Evolutionary conservation across 2,888 invertebrate species (phyloP).

Genomic region (Flexamia atlantica): DNA sequence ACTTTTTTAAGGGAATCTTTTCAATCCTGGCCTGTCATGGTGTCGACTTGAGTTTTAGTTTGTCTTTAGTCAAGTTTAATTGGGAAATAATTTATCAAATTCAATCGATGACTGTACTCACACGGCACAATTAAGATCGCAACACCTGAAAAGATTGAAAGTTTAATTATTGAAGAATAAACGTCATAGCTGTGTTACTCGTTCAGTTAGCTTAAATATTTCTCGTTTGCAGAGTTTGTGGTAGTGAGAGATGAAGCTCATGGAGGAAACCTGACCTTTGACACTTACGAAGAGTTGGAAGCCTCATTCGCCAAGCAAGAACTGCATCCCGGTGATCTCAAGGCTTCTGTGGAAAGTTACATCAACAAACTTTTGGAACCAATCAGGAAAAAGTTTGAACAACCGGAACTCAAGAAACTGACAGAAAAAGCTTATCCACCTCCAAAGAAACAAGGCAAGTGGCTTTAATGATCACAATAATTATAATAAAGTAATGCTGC

Average conservation of each 20-base stretch:
- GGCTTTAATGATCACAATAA: not conserved
- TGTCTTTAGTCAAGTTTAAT: no score
- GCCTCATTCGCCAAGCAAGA: conserved; percentile 88
- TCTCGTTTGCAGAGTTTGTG: conserved; percentile 78
- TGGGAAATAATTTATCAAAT: no score
- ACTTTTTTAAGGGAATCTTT: no score
- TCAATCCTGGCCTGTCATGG: no score
- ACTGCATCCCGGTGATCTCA: conserved; percentile 96
- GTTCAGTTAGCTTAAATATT: no score
- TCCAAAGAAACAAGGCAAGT: conserved; percentile 77
- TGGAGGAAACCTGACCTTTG: conserved; percentile 87
- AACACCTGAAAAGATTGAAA: no score
- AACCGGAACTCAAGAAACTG: conserved; percentile 87
- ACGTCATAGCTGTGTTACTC: no score
- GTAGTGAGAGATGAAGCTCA: conserved; percentile 84
- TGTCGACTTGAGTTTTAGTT: no score
- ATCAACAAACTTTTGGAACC: conserved; percentile 94
- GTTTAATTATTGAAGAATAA: no score
- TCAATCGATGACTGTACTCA: no score
- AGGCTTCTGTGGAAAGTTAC: conserved; percentile 88
- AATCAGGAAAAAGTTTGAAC: conserved; percentile 90
- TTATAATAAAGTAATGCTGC: no score
- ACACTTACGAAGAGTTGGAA: conserved; percentile 87
- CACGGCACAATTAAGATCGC: no score
- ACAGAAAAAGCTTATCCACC: conserved; percentile 91